Evolutionary conservation across 2,888 invertebrate genomes (phyloP).

Genomic region (Mythimna vitellina): DNA sequence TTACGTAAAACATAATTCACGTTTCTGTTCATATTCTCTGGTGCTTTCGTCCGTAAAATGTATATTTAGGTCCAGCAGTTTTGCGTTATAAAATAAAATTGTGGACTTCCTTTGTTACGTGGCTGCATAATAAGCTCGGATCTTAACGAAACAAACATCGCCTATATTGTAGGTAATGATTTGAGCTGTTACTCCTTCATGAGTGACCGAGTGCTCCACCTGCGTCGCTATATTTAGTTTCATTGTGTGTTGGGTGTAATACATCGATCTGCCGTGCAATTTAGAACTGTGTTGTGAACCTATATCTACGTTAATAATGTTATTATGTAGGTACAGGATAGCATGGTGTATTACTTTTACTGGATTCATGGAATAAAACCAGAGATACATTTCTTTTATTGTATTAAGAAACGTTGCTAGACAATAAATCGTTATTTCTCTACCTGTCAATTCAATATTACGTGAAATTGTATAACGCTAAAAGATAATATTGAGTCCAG

Average conservation of each 20-base stretch:
- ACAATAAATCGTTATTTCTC: background rate
- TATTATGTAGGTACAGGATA: constrained; percentile 31
- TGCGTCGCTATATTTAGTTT: constrained; percentile 87
- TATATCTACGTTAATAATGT: constrained; percentile 58
- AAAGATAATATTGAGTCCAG: background rate
- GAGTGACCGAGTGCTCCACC: constrained; percentile 79
- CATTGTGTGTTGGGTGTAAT: constrained; percentile 85
- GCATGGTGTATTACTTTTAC: constrained; percentile 26
- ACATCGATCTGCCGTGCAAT: constrained; percentile 79
- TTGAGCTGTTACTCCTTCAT: constrained; percentile 75
- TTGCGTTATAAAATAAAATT: constrained; percentile 49
- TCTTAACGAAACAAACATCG: constrained; percentile 58
- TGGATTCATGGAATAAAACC: constrained; percentile 16
- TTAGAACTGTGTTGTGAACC: constrained; percentile 61
- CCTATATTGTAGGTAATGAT: constrained; percentile 67
- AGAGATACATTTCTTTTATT: constrained; percentile 1
- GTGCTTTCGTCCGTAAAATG: constrained; percentile 48
- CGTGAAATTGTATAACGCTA: background rate
- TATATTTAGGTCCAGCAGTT: constrained; percentile 48
- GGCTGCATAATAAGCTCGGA: constrained; percentile 48
- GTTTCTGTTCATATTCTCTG: constrained; percentile 42
- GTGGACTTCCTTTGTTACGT: constrained; percentile 56
- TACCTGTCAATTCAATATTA: background rate
- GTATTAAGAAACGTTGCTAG: background rate
- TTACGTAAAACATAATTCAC: constrained; percentile 44